Evolutionary conservation across 2,113 vertebrate genomes (phyloP).

Genomic region (Chaetops frenatus): DNA sequence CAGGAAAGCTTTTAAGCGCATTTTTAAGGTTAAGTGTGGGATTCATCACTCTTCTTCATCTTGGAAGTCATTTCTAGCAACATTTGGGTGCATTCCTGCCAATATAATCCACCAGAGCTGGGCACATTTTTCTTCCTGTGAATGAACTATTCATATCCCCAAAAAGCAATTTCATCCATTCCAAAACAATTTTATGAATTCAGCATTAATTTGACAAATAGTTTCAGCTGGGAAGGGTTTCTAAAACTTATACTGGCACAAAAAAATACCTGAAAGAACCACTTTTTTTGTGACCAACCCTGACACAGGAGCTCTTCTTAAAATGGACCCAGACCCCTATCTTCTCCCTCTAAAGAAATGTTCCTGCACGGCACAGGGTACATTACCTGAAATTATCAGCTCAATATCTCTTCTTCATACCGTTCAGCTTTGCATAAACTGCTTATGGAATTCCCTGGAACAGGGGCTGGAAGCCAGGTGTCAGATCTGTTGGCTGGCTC

Average conservation of each 20-base stretch:
- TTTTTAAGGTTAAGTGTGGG: constrained; percentile 28
- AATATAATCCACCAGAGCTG: not conserved
- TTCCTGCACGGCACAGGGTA: not conserved
- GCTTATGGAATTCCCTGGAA: not conserved
- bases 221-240: constrained; percentile 8
- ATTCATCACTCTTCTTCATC: constrained; percentile 27
- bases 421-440: not conserved
- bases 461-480: not conserved
- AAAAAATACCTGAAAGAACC: not conserved
- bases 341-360: not conserved
- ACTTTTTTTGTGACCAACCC: not conserved
- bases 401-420: not conserved
- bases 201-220: constrained; percentile 53
- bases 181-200: constrained; percentile 52
- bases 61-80: constrained; percentile 35
- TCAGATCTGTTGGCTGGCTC: constrained; percentile 45
- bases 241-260: not conserved
- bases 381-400: not conserved
- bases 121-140: constrained; percentile 34
- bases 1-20: constrained; percentile 13
- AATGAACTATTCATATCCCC: constrained; percentile 44
- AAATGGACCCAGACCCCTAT: not conserved
- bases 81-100: not conserved
- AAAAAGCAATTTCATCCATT: constrained; percentile 49
- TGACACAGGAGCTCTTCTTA: not conserved